Evolutionary conservation across 2,113 vertebrate genomes (phyloP).

Genomic region (Chamaetylas fuelleborni): DNA sequence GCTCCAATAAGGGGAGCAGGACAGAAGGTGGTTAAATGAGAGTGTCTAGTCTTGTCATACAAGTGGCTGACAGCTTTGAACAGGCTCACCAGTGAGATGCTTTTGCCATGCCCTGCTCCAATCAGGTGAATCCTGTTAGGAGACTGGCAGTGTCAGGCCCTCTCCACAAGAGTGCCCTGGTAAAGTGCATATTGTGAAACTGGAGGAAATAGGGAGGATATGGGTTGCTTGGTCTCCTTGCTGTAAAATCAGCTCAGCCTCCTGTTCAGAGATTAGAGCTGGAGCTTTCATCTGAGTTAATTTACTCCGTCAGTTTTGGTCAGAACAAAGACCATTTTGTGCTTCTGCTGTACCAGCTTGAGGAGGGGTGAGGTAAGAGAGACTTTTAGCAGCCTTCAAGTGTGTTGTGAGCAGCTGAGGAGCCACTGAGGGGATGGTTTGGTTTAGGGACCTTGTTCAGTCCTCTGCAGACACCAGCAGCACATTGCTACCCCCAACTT

Average conservation of each 20-base stretch:
- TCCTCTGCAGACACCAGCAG: slow-evolving; percentile 11
- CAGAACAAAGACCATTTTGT: background rate
- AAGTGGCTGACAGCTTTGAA: background rate
- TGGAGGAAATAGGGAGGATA: background rate
- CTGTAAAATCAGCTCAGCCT: background rate
- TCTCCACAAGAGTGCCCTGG: background rate
- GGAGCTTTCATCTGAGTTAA: background rate
- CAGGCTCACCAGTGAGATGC: background rate
- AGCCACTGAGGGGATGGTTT: background rate
- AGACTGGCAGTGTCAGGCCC: background rate
- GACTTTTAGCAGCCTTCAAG: background rate
- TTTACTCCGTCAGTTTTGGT: background rate
- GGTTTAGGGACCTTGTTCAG: background rate
- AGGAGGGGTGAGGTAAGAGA: background rate
- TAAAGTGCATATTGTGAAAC: background rate
- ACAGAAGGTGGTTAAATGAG: background rate
- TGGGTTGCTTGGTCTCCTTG: background rate
- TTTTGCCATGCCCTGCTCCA: background rate
- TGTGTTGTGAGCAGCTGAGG: background rate
- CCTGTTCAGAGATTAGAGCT: background rate
- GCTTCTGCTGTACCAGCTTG: background rate
- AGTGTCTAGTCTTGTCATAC: background rate
- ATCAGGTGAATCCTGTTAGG: background rate
- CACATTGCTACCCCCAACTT: background rate
- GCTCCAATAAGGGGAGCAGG: background rate